Evolutionary conservation across 2,797 vertebrate species (phyloP).

Genomic region (Eremophila alpestris): DNA sequence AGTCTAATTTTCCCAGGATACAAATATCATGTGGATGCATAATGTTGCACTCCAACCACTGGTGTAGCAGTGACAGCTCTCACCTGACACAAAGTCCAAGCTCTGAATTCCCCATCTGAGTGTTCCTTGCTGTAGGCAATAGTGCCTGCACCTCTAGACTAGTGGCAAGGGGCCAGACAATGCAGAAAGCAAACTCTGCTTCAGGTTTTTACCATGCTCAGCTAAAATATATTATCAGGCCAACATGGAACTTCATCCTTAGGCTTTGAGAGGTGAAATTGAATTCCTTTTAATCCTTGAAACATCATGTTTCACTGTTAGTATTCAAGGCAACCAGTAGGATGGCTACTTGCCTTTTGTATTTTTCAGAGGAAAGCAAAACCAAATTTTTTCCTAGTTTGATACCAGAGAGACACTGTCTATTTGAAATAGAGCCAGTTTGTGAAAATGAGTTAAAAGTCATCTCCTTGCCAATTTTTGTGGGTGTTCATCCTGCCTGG

Average conservation of each 20-base stretch:
- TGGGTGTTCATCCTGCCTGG: conserved; percentile 65
- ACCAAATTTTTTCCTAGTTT: conserved; percentile 28
- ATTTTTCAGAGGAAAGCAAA: conserved; percentile 37
- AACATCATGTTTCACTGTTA: neutral
- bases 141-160: neutral
- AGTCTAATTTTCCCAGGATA: neutral
- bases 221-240: neutral
- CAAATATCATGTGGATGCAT: neutral
- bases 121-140: neutral
- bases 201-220: neutral
- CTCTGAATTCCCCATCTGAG: neutral
- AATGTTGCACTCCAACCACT: neutral
- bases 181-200: neutral
- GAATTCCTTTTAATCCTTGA: neutral
- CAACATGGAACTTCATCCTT: neutral
- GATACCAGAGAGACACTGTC: conserved; percentile 47
- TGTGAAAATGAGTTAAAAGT: conserved; percentile 63
- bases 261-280: neutral
- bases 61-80: neutral
- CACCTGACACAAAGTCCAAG: neutral
- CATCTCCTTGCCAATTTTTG: conserved; percentile 63
- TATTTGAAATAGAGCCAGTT: conserved; percentile 54
- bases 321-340: conserved; percentile 24
- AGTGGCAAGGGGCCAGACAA: neutral
- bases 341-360: conserved; percentile 48